Conservation (phyloP, 2,113 vertebrate species). For the Narcine bancroftii region DNA sequence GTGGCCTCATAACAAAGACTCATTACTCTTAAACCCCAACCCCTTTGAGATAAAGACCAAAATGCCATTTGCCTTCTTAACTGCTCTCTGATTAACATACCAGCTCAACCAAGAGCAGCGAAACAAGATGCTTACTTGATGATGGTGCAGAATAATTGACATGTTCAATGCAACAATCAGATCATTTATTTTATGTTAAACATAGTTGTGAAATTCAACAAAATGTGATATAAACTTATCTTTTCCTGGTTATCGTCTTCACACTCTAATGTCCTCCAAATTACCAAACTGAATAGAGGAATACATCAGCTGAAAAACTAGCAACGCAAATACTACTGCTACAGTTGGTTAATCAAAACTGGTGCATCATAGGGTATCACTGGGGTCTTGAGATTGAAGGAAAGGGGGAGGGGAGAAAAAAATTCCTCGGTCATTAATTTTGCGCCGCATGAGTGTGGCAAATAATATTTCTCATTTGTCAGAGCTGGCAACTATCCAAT, state of each 20-base stretch:
- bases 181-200: neutral
- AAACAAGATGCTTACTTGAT: neutral
- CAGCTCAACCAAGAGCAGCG: neutral
- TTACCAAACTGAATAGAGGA: neutral
- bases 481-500: constrained; percentile 31
- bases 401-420: neutral
- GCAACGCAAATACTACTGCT: neutral
- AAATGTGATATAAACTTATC: neutral
- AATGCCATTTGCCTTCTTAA: no score
- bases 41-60: no score
- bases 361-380: neutral
- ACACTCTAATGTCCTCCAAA: neutral
- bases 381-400: neutral
- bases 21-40: no score
- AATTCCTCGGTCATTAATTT: constrained; percentile 14
- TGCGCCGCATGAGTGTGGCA: constrained; percentile 27
- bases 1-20: no score
- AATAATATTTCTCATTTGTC: constrained; percentile 33
- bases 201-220: neutral
- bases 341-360: neutral
- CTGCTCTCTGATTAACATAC: neutral
- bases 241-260: neutral
- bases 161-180: neutral
- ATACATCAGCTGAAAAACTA: neutral
- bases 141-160: neutral